phyloP scores from a whole-genome alignment of 2,888 invertebrate genomes.

The Notodonta dromedarius region DNA sequence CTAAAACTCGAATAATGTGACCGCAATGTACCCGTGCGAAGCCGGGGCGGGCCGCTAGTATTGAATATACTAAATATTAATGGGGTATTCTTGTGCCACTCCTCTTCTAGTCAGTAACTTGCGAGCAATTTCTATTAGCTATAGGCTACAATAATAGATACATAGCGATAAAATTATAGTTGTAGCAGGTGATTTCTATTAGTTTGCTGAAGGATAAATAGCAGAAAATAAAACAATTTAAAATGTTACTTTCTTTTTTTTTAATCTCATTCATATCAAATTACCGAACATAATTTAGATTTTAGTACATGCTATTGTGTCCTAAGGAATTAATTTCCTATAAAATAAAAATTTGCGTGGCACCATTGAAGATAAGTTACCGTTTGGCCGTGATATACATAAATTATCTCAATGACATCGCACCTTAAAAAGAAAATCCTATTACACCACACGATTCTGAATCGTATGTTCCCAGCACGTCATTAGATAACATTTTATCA shows the following conservation, averaged over 20 bases:
- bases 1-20: too few species aligned
- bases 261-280: conserved; percentile 83
- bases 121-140: too few species aligned
- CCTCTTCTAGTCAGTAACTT: too few species aligned
- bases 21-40: too few species aligned
- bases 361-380: conserved; percentile 68
- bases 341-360: conserved; percentile 76
- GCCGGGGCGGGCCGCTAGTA: too few species aligned
- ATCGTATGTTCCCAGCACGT: conserved; percentile 63
- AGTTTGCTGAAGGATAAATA: too few species aligned
- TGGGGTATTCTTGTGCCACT: too few species aligned
- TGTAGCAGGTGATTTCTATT: conserved; percentile 1
- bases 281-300: conserved; percentile 79
- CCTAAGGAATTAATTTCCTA: conserved; percentile 69
- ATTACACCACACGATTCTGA: conserved; percentile 69
- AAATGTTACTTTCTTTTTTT: conserved; percentile 53
- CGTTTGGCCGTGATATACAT: conserved; percentile 50
- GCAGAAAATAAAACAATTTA: conserved; percentile 36
- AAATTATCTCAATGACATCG: conserved; percentile 63
- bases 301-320: conserved; percentile 66
- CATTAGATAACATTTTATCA: conserved; percentile 48
- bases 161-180: too few species aligned
- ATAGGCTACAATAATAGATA: too few species aligned
- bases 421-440: conserved; percentile 57
- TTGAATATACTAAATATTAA: too few species aligned